Evolutionary conservation across 1,140 invertebrate genomes (phyloP), one percentile per base, ranked within the genome.

Genomic region (Heliconius congener): DNA sequence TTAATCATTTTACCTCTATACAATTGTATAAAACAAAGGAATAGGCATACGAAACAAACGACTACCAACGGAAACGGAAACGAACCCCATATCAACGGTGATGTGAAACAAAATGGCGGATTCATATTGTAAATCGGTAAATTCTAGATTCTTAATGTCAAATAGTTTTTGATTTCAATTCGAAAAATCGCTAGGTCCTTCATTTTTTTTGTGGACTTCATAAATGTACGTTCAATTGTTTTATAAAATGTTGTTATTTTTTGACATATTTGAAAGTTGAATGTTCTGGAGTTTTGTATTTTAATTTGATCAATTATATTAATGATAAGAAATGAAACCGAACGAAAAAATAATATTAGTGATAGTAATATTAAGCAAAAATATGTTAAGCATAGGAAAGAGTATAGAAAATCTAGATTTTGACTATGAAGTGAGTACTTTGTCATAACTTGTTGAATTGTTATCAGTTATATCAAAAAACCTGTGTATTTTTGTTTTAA

Each of bases 1-100:
- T 92, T 99, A 71, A 93, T 97, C 66, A 90, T 97, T 18, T 90
- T 96, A 86, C 96, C 97, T 8, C 81, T 96, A 1, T 94, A 95
- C 79, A 93, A 95, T 76, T 83, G 92, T 11, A 95, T 95, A 34
- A 94, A 91, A 16, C 81, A 77, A 39, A 86, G 85, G 71, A 84
- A 80, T n/a, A 39, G 30, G 3, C 50, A n/a, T 27, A 19, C 6
- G 18, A 8, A 74, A 75, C 60, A 66, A 27, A 66, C 23, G 13
- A 27, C 60, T 3, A 60, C n/a, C 52, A 27, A 16, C 39, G 73
- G 73, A 42, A 78, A 39, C 11, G 30, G 72, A 37, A 76, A 75
- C 6, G 76, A 74, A 1, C 76, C 76, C 0, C 82, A 85, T 5
- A 74, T 74, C 0, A 90, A 91, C 39, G 90, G 87, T 0, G 79